These are phyloP conservation scores for Myotis vivesi DNA, from an alignment of 2,797 vertebrate species.

Conservation along the genomic window DNA sequence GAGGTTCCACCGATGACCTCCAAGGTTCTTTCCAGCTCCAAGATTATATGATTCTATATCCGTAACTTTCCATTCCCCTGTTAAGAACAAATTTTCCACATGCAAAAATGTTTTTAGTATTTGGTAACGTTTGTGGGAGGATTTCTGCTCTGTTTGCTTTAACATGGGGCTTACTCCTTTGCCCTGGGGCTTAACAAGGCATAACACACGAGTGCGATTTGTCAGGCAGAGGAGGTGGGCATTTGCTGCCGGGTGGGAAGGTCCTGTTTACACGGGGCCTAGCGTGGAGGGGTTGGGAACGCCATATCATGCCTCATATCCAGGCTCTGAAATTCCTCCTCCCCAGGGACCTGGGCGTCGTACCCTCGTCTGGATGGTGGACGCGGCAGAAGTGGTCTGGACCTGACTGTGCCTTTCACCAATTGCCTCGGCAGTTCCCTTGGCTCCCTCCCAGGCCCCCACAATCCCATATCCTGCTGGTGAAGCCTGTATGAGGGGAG, in stretches of 20 bases:
- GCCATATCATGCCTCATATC: background rate
- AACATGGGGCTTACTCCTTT: background rate
- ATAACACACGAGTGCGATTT: conserved; percentile 34
- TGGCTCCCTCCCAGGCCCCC: background rate
- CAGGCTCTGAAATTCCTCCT: conserved; percentile 5
- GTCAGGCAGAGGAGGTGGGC: background rate
- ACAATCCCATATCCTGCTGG: background rate
- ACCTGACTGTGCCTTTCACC: background rate
- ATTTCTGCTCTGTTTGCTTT: conserved; percentile 39
- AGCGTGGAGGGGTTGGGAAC: background rate
- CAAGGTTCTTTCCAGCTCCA: conserved; percentile 8
- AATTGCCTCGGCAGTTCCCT: background rate
- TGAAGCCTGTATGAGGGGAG: background rate
- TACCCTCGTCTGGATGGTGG: background rate
- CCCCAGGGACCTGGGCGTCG: background rate
- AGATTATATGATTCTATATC: conserved; percentile 62
- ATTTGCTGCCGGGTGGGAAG: background rate
- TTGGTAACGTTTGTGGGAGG: conserved; percentile 59
- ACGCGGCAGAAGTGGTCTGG: background rate
- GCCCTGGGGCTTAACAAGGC: background rate
- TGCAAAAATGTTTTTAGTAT: conserved; percentile 40
- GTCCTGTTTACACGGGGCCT: background rate
- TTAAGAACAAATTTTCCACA: conserved; percentile 72
- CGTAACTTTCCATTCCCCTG: conserved; percentile 72
- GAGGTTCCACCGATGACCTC: conserved; percentile 52